Percentiles rank a stretch among this genome's conserved stretches.
phyloP scores from a whole-genome alignment of 1,140 invertebrate species.

The Drosophila fuyamai region DNA sequence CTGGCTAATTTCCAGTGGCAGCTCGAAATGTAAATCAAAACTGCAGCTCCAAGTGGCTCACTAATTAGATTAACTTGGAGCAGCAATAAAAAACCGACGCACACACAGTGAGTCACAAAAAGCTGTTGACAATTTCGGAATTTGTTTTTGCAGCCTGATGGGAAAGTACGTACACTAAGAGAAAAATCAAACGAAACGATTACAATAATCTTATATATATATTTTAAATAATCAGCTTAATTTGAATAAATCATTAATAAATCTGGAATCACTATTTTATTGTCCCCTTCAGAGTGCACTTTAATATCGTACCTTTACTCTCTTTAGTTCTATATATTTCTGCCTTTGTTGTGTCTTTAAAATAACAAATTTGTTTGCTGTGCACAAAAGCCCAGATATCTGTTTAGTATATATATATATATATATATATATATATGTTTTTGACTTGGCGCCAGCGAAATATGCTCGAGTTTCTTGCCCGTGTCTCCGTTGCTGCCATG shows the following conservation, averaged over 20 bases:
- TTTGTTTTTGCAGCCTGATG: constrained; percentile 19
- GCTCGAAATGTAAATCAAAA: constrained; percentile 75
- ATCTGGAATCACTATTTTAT: too few species aligned
- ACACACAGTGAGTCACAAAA: constrained; percentile 42
- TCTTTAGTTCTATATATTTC: too few species aligned
- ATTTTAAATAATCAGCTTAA: too few species aligned
- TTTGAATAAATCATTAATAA: too few species aligned
- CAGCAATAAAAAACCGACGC: constrained; percentile 17
- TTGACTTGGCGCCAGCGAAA: constrained; percentile 65
- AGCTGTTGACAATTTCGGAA: constrained; percentile 65
- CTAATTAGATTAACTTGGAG: constrained; percentile 72
- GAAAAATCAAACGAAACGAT: neutral
- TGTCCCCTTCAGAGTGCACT: too few species aligned
- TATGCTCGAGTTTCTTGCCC: constrained; percentile 23
- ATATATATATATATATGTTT: constrained; percentile 45
- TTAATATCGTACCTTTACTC: too few species aligned
- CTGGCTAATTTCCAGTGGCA: constrained; percentile 50
- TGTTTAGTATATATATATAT: neutral
- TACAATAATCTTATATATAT: too few species aligned
- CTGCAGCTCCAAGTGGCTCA: constrained; percentile 58
- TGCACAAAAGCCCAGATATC: constrained; percentile 6
- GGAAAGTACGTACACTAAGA: constrained; percentile 6
- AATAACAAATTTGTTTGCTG: neutral
- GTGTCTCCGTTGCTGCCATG: constrained; percentile 39
- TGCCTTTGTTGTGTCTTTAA: too few species aligned